Percentiles rank a stretch among this genome's conserved stretches.
Conservation (phyloP, 2,113 vertebrate genomes). For the Bettongia penicillata region DNA sequence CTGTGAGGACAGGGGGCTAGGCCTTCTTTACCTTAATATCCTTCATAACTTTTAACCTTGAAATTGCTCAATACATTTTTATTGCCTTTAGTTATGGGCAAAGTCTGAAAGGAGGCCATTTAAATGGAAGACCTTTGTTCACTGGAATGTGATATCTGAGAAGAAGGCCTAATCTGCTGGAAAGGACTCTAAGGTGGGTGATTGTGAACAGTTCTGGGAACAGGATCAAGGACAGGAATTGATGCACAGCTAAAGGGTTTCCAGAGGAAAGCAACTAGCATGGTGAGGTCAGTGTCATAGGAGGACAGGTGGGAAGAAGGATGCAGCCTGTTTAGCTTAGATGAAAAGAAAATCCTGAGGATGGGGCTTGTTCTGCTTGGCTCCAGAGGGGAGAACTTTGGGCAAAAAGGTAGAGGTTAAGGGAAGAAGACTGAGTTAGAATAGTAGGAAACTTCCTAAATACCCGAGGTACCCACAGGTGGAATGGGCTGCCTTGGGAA, state of each 20-base stretch:
- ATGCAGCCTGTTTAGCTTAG: background rate
- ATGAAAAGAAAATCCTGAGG: background rate
- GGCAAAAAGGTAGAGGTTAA: background rate
- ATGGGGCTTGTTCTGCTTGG: background rate
- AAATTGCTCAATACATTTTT: background rate
- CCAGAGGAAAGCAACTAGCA: background rate
- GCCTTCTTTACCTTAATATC: background rate
- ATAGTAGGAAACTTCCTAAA: background rate
- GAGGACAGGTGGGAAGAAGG: background rate
- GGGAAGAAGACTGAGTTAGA: background rate
- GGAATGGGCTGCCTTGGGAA: background rate
- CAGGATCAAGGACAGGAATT: background rate
- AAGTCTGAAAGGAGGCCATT: background rate
- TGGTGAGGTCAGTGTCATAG: too few species aligned
- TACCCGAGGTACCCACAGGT: background rate
- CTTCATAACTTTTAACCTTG: background rate
- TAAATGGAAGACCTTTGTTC: background rate
- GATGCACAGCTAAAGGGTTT: background rate
- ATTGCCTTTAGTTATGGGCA: background rate
- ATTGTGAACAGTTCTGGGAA: background rate
- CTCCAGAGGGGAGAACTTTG: background rate
- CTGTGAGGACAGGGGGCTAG: background rate
- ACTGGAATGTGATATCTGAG: background rate
- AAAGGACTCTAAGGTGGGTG: background rate
- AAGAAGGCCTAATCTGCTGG: background rate